A percentile compares a stretch with the other conserved stretches of the same genome.
Evolutionary conservation across 2,797 vertebrate species (phyloP).

Genomic region (Mormyrops boulengeri): DNA sequence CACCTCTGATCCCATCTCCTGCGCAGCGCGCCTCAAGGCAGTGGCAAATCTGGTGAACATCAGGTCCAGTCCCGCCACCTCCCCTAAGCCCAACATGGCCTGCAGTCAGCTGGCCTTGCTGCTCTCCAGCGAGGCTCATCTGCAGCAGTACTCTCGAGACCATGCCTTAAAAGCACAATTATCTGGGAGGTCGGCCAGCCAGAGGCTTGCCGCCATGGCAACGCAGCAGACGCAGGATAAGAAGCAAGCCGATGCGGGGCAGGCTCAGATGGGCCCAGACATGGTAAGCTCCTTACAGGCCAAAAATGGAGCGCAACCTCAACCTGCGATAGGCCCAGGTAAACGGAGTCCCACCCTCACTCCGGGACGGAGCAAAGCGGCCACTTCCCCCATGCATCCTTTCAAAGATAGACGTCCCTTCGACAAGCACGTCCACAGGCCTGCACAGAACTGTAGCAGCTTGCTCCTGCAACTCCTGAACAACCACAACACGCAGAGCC

Average conservation of each 20-base stretch:
- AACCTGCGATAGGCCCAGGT: conserved; percentile 50
- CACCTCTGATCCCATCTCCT: conserved; percentile 77
- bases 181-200: conserved; percentile 86
- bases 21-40: conserved; percentile 86
- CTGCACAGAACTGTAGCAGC: conserved; percentile 85
- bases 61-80: conserved; percentile 85
- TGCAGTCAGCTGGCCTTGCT: conserved; percentile 96
- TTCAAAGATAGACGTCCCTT: conserved; percentile 71
- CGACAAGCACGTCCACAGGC: conserved; percentile 72
- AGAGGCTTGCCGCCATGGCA: conserved; percentile 93
- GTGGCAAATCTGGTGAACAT: conserved; percentile 95
- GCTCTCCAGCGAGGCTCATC: conserved; percentile 92
- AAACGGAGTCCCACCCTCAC: conserved; percentile 67
- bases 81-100: conserved; percentile 91
- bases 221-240: conserved; percentile 72
- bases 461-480: conserved; percentile 90
- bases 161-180: conserved; percentile 93
- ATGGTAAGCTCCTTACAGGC: conserved; percentile 69
- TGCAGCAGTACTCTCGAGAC: conserved; percentile 96
- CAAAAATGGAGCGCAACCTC: conserved; percentile 70
- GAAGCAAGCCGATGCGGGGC: conserved; percentile 69
- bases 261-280: conserved; percentile 65
- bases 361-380: conserved; percentile 54
- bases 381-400: conserved; percentile 58
- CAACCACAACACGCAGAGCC: conserved; percentile 84